Conservation (phyloP, 1,140 invertebrate genomes). For the Ditylenchus dipsaci region DNA sequence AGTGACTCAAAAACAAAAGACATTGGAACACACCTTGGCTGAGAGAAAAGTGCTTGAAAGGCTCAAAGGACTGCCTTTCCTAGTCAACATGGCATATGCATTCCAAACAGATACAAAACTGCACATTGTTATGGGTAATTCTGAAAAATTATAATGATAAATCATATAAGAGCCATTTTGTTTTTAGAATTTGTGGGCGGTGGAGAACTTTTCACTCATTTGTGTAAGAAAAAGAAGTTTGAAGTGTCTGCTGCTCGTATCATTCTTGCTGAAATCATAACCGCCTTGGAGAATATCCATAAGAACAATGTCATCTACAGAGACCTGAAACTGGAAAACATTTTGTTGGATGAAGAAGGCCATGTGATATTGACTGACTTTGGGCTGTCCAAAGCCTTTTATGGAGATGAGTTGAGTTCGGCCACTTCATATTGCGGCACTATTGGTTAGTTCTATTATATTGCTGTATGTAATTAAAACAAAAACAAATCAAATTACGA, state of each 20-base stretch:
- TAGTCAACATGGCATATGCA: conserved; percentile 85
- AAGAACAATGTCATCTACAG: conserved; percentile 66
- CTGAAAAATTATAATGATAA: background rate
- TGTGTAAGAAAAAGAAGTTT: conserved; percentile 81
- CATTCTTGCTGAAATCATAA: conserved; percentile 84
- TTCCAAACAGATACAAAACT: conserved; percentile 87
- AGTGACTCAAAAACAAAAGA: conserved; percentile 84
- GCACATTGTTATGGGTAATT: conserved; percentile 80
- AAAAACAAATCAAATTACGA: background rate
- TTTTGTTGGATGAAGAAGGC: conserved; percentile 76
- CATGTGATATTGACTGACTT: conserved; percentile 87
- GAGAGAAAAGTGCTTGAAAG: conserved; percentile 79
- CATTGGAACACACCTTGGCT: conserved; percentile 84
- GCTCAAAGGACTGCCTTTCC: conserved; percentile 79
- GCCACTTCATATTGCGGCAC: conserved; percentile 96
- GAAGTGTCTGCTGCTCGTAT: conserved; percentile 76
- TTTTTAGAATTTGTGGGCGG: conserved; percentile 81
- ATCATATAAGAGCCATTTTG: no score
- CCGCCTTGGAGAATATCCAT: conserved; percentile 83
- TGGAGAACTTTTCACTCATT: conserved; percentile 80
- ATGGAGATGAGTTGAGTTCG: conserved; percentile 65
- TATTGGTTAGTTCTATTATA: conserved; percentile 65
- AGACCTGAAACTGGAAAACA: conserved; percentile 90
- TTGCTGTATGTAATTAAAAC: background rate
- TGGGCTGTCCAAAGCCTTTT: conserved; percentile 80